phyloP scores from a whole-genome alignment of 1,140 invertebrate species.

The Yoshiicerus persimilis region DNA sequence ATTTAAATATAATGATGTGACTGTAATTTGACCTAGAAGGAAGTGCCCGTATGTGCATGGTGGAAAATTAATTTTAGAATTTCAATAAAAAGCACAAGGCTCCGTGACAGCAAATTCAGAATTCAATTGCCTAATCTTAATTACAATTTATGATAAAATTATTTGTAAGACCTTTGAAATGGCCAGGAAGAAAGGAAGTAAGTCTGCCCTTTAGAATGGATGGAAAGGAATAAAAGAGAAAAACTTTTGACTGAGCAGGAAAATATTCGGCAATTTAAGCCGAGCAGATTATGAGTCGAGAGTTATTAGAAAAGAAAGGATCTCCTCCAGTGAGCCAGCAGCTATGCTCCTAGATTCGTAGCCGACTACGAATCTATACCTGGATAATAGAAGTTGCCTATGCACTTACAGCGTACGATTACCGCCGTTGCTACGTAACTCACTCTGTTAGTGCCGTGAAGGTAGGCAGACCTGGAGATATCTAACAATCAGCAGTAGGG shows the following conservation, averaged over 20 bases:
- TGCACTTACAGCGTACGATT: too few species aligned
- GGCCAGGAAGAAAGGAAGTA: background rate
- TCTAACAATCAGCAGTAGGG: background rate
- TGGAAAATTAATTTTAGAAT: background rate
- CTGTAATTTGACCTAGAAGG: too few species aligned
- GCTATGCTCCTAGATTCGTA: too few species aligned
- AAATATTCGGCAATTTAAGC: constrained; percentile 1
- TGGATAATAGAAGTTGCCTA: too few species aligned
- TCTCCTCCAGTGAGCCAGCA: background rate
- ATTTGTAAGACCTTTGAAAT: background rate
- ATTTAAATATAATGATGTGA: too few species aligned
- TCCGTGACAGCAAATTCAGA: background rate
- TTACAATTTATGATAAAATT: constrained; percentile 11
- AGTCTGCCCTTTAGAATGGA: background rate
- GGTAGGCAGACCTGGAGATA: background rate
- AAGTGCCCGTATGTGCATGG: background rate
- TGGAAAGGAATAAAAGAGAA: background rate
- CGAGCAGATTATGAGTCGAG: constrained; percentile 7
- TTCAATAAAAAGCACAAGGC: background rate
- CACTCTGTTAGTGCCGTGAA: too few species aligned
- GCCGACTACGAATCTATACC: too few species aligned
- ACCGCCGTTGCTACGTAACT: too few species aligned
- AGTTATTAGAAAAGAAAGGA: constrained; percentile 12
- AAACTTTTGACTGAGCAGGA: background rate
- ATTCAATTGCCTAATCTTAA: background rate